These are phyloP conservation scores for Chrysochloris asiatica DNA, from an alignment of 2,113 vertebrate species.

Conservation along the genomic window DNA sequence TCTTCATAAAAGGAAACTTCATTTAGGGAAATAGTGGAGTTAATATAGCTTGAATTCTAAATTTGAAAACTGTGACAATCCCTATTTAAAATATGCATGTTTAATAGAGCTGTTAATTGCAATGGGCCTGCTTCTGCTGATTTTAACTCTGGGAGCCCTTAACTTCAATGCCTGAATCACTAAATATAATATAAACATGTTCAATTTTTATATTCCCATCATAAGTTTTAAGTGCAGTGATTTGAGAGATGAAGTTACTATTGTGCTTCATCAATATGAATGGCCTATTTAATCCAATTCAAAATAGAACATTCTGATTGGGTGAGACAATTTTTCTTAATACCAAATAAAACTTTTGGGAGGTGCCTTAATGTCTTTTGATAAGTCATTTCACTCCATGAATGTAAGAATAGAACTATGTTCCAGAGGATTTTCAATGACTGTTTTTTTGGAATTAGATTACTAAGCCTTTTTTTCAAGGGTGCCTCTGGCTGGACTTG, in stretches of 20 bases:
- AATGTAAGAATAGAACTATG: neutral
- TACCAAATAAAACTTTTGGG: neutral
- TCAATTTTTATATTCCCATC: neutral
- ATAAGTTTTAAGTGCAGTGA: slow-evolving; percentile 57
- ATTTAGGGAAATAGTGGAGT: slow-evolving; percentile 18
- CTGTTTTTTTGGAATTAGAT: neutral
- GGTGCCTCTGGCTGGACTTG: neutral
- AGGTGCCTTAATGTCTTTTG: neutral
- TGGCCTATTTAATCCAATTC: slow-evolving; percentile 15
- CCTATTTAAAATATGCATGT: slow-evolving; percentile 14
- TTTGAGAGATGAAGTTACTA: slow-evolving; percentile 64
- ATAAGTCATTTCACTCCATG: neutral
- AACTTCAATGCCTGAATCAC: slow-evolving; percentile 31
- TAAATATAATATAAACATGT: slow-evolving; percentile 20
- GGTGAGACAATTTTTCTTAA: neutral
- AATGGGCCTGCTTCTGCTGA: slow-evolving; percentile 38
- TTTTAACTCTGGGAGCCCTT: slow-evolving; percentile 59
- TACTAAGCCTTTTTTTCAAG: neutral
- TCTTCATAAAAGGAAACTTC: slow-evolving; percentile 44
- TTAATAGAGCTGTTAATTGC: slow-evolving; percentile 64
- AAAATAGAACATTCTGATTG: slow-evolving; percentile 46
- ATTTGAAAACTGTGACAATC: slow-evolving; percentile 61
- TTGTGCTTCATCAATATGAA: slow-evolving; percentile 39
- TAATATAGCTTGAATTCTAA: slow-evolving; percentile 54
- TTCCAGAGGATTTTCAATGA: neutral